These are phyloP conservation scores for Mythimna impura DNA, from an alignment of 2,888 invertebrate genomes.

Conservation along the genomic window DNA sequence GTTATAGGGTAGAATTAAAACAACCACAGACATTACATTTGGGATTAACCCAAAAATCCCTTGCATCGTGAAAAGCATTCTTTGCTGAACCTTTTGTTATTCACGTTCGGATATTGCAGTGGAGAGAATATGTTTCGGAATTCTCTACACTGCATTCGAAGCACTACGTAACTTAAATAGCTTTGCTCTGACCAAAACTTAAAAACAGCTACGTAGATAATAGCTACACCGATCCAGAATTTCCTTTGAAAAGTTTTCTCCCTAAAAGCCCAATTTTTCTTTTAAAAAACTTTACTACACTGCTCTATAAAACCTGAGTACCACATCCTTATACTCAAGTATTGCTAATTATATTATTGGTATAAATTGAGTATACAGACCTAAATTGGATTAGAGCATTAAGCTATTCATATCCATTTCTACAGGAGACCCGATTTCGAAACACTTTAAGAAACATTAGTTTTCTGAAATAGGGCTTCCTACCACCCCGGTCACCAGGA, in stretches of 20 bases:
- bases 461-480: too few species aligned
- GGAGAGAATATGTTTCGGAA: not conserved
- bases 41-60: not conserved
- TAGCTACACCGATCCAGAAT: slow-evolving; percentile 5
- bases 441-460: too few species aligned
- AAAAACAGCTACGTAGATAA: slow-evolving; percentile 6
- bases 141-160: not conserved
- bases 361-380: too few species aligned
- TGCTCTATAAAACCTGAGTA: slow-evolving; percentile 31
- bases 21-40: not conserved
- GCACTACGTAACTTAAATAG: slow-evolving; percentile 14
- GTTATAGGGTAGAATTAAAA: too few species aligned
- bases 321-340: too few species aligned
- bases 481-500: too few species aligned
- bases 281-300: slow-evolving; percentile 29
- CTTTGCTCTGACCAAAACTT: not conserved
- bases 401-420: too few species aligned
- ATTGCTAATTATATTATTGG: too few species aligned
- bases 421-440: too few species aligned
- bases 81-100: not conserved
- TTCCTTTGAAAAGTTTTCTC: slow-evolving; percentile 13
- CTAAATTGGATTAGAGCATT: too few species aligned
- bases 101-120: not conserved
- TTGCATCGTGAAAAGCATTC: too few species aligned
- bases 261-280: slow-evolving; percentile 20